phyloP scores from a whole-genome alignment of 35 echinoderm and acorn worm genomes.

The Stichopus chloronotus region DNA sequence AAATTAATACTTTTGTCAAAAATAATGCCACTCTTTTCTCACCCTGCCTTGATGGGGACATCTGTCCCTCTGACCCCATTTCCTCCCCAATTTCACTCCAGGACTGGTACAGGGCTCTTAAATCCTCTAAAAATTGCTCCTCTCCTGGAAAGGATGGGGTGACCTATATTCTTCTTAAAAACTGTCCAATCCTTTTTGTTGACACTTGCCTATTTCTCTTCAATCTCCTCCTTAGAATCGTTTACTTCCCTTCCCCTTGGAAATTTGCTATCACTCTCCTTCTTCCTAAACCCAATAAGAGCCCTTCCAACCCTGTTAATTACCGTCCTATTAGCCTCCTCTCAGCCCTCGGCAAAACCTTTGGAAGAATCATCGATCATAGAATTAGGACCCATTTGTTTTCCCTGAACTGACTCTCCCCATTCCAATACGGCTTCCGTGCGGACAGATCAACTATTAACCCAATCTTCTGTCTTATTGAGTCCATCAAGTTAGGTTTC shows the following conservation, averaged over 20 bases:
- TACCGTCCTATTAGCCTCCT: conserved; percentile 22
- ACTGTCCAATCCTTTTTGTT: background rate
- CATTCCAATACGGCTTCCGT: conserved; percentile 3
- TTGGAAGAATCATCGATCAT: background rate
- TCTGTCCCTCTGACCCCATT: no score
- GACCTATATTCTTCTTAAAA: conserved; percentile 20
- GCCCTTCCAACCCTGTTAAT: background rate
- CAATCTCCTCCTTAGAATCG: background rate
- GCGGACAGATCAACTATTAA: no score
- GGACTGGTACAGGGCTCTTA: no score
- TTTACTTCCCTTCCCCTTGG: conserved; percentile 3
- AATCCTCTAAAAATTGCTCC: background rate
- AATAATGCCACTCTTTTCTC: no score
- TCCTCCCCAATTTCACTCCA: background rate
- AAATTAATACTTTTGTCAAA: no score
- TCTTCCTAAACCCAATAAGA: background rate
- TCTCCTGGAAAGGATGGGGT: conserved; percentile 5
- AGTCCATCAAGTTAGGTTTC: no score
- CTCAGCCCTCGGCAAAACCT: background rate
- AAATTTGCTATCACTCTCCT: background rate
- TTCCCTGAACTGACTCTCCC: background rate
- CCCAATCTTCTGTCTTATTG: no score
- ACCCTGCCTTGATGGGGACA: no score
- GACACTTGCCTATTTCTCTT: background rate
- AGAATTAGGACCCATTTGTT: background rate